These are phyloP conservation scores for Tetropium fuscum DNA, from an alignment of 2,888 invertebrate genomes.

Conservation along the genomic window DNA sequence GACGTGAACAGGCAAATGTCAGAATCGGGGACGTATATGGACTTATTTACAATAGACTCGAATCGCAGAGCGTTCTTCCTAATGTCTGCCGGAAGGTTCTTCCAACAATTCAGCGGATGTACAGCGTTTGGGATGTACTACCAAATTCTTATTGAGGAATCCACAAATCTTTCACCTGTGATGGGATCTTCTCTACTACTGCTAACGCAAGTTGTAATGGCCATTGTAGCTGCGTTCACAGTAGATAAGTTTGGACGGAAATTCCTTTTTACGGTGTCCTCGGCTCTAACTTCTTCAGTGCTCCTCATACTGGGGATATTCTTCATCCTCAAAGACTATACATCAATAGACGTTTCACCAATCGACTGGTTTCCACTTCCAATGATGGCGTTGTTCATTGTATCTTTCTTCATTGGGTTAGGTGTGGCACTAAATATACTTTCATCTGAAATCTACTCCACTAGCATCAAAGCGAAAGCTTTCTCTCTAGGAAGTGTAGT, in stretches of 20 bases:
- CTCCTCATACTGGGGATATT: conserved; percentile 47
- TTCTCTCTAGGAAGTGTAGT: conserved; percentile 51
- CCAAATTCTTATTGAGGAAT: conserved; percentile 43
- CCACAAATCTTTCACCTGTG: conserved; percentile 28
- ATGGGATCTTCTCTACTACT: conserved; percentile 33
- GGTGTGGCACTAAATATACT: conserved; percentile 48
- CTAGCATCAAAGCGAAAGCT: conserved; percentile 57
- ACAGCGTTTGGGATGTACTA: conserved; percentile 54
- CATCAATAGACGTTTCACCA: conserved; percentile 36
- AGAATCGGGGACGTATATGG: conserved; percentile 51
- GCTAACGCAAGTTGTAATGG: conserved; percentile 35
- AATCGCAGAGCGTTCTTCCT: conserved; percentile 55
- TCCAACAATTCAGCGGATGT: conserved; percentile 57
- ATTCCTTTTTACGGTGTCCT: conserved; percentile 48
- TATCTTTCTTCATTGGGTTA: conserved; percentile 48
- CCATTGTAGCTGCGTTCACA: conserved; percentile 42
- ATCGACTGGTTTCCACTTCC: conserved; percentile 49
- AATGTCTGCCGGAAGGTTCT: conserved; percentile 46
- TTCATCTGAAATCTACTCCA: conserved; percentile 52
- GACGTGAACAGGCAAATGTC: conserved; percentile 56
- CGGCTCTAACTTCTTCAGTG: conserved; percentile 36
- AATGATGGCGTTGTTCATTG: conserved; percentile 45
- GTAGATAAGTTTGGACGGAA: conserved; percentile 51
- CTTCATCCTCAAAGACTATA: conserved; percentile 55
- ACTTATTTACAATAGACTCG: conserved; percentile 51